Conservation (phyloP, 2,888 invertebrate species). For the Lithophane socia region DNA sequence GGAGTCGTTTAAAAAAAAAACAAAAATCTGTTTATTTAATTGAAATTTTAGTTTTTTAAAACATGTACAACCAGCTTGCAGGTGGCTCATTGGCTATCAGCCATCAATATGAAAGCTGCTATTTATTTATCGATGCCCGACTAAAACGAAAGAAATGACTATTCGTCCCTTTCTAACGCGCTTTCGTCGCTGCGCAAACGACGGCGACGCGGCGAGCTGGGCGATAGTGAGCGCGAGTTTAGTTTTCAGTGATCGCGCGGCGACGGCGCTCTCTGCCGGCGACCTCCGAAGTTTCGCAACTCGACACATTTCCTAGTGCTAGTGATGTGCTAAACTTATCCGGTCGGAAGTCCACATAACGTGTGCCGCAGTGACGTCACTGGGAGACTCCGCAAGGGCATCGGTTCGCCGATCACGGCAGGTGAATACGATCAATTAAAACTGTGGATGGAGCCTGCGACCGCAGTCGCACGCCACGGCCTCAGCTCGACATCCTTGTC, state of each 20-base stretch:
- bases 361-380: constrained; percentile 68
- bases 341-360: constrained; percentile 76
- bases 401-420: constrained; percentile 70
- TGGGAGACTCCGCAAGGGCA: constrained; percentile 73
- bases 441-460: constrained; percentile 69
- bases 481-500: constrained; percentile 85
- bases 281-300: constrained; percentile 84
- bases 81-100: constrained; percentile 71
- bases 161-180: constrained; percentile 86
- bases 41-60: constrained; percentile 27
- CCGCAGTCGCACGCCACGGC: constrained; percentile 72
- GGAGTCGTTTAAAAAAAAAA: too few relatives aligned
- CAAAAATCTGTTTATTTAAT: constrained; percentile 4
- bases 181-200: constrained; percentile 78
- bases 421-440: constrained; percentile 78
- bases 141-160: constrained; percentile 85
- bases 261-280: constrained; percentile 85
- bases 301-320: constrained; percentile 83
- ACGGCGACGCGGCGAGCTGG: constrained; percentile 63
- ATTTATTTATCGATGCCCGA: constrained; percentile 77
- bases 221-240: constrained; percentile 82
- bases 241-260: constrained; percentile 88
- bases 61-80: constrained; percentile 41
- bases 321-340: constrained; percentile 83
- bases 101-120: constrained; percentile 81